Base-by-base conservation (phyloP, 2,888 invertebrate genomes). In the Venustoraphidia nigricollis region DNA sequence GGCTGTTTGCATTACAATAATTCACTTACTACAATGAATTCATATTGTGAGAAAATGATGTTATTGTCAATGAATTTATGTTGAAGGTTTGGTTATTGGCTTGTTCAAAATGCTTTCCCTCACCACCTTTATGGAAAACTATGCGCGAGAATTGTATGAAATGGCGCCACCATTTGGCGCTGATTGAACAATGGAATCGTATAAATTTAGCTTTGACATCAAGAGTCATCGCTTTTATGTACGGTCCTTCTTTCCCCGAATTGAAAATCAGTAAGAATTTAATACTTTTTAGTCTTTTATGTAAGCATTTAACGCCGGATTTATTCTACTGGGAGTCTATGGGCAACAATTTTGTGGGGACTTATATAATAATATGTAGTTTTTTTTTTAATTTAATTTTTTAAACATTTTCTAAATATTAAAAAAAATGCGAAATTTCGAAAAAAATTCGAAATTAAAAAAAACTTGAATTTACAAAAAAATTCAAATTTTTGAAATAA, bases 61-160 rank as follows among this genome's bases (percentile, higher is more conserved):
- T 34, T 27, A 44, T 45, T 43, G 35, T 53, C 35, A 44, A 36
- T 11, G 45, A 44, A 45, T 44, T 47, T 50, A 40, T 52, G 44
- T 51, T 50, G 36, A 48, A 73, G 70, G 70, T 76, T 36, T 86
- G 86, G 86, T 62, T 87, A 46, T 68, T 83, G 44, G 81, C 84
- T 3, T 86, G 85, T 60, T 72, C 77, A 46, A 74, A 76, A 53
- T 92, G 89, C 62, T 96, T 96, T 69, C 96, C 96, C 1, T 84
- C 93, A 4, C 96, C 96, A 8, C 88, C 93, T 1, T 70, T 95
- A 54, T 96, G 95, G 95, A 91, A 93, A 64, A 95, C 95, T 0
- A 71, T 96, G 53, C 78, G 90, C 57, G 92, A 93, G 67, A 88
- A 92, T 59, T 93, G 93, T 66, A 77, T 85, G 59, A 83, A 86